These are phyloP conservation scores for Celastrina argiolus DNA, from an alignment of 2,888 invertebrate species.

Conservation along the genomic window DNA sequence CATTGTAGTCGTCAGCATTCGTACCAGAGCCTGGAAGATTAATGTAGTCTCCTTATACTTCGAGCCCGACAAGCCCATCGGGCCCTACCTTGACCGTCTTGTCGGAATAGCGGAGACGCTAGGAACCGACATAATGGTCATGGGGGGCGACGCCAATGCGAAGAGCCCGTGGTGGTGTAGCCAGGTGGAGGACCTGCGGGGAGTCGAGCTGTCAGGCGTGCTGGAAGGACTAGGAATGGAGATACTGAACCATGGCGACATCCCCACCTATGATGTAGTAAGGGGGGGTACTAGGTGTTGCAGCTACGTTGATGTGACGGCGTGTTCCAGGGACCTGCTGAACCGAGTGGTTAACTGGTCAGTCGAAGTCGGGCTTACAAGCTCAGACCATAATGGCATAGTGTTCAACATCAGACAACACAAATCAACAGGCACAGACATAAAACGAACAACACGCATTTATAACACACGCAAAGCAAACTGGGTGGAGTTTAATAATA, in stretches of 20 bases:
- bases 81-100: conserved; percentile 27
- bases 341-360: no score
- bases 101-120: background rate
- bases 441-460: no score
- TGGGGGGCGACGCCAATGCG: no score
- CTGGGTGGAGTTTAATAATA: no score
- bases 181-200: conserved; percentile 26
- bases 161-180: conserved; percentile 33
- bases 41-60: conserved; percentile 26
- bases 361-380: no score
- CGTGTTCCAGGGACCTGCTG: no score
- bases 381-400: background rate
- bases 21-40: conserved; percentile 17
- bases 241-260: conserved; percentile 23
- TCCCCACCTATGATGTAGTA: conserved; percentile 28
- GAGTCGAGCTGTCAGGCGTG: conserved; percentile 23
- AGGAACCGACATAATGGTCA: conserved; percentile 27
- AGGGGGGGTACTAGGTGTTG: conserved; percentile 27
- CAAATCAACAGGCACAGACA: no score
- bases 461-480: no score
- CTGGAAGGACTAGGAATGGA: conserved; percentile 22
- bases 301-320: no score
- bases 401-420: background rate
- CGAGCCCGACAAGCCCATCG: conserved; percentile 25
- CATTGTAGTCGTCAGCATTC: conserved; percentile 24